Conservation (phyloP, 2,888 invertebrate species). For the Standfussiana lucernea region DNA sequence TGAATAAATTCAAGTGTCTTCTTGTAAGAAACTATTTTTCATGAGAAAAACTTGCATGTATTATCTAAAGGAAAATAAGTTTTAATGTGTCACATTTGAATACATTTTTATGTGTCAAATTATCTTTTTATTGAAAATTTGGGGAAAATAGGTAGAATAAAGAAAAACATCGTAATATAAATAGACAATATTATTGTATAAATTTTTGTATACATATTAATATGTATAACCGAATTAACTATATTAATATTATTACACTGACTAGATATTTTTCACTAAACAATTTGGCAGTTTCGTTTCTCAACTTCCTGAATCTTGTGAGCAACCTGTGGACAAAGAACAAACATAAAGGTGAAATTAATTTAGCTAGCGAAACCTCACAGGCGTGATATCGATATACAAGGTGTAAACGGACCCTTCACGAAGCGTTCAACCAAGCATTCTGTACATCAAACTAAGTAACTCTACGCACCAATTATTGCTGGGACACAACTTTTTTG, state of each 20-base stretch:
- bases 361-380: neutral
- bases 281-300: conserved; percentile 82
- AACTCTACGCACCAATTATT: too few relatives aligned
- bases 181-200: conserved; percentile 90
- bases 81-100: too few relatives aligned
- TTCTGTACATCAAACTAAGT: too few relatives aligned
- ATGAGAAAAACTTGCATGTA: neutral
- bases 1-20: conserved; percentile 11
- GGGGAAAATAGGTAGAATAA: conserved; percentile 66
- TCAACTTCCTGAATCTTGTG: conserved; percentile 90
- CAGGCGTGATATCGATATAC: neutral
- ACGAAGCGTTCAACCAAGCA: too few relatives aligned
- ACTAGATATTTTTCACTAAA: conserved; percentile 86
- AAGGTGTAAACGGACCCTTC: too few relatives aligned
- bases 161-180: conserved; percentile 82
- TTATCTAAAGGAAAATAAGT: conserved; percentile 40
- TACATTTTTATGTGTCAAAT: conserved; percentile 38
- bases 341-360: neutral
- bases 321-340: conserved; percentile 83
- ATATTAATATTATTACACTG: conserved; percentile 86
- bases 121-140: conserved; percentile 61
- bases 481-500: too few relatives aligned
- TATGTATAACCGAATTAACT: conserved; percentile 87
- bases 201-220: conserved; percentile 89
- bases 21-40: neutral